A percentile compares a stretch with the other conserved stretches of the same genome.
Conservation (phyloP, 2,113 vertebrate genomes). For the Budorcas taxicolor region DNA sequence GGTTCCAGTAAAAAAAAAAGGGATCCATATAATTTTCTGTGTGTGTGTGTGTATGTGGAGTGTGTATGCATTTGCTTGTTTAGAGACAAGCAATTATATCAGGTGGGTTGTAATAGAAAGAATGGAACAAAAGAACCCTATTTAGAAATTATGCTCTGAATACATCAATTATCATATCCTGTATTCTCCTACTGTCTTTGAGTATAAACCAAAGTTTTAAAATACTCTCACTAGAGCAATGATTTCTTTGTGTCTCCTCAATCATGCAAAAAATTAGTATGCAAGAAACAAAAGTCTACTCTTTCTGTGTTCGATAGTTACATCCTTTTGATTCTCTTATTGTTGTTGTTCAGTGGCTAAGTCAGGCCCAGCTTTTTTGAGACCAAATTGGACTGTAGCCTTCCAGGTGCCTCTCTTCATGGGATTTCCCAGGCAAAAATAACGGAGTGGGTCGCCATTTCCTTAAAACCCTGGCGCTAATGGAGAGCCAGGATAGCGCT, state of each 20-base stretch:
- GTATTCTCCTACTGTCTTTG: neutral
- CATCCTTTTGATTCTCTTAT: neutral
- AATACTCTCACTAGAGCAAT: neutral
- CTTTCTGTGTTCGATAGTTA: neutral
- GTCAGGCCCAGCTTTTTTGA: neutral
- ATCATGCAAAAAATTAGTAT: neutral
- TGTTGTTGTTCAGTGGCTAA: neutral
- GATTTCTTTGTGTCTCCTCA: neutral
- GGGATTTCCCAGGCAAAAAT: neutral
- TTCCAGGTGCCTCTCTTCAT: neutral
- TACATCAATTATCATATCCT: neutral
- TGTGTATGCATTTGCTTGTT: neutral
- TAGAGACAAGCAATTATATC: neutral
- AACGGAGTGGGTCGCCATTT: neutral
- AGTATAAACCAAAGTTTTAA: neutral
- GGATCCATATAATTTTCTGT: neutral
- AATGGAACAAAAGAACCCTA: neutral
- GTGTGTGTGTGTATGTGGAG: no score
- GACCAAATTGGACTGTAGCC: neutral
- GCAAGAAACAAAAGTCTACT: neutral
- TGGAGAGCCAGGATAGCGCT: neutral
- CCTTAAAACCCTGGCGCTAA: neutral
- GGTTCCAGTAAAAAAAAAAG: neutral
- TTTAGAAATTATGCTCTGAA: neutral
- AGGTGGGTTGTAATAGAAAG: neutral